These are phyloP conservation scores for Podabrus alpinus DNA, from an alignment of 2,888 invertebrate species.

Conservation along the genomic window DNA sequence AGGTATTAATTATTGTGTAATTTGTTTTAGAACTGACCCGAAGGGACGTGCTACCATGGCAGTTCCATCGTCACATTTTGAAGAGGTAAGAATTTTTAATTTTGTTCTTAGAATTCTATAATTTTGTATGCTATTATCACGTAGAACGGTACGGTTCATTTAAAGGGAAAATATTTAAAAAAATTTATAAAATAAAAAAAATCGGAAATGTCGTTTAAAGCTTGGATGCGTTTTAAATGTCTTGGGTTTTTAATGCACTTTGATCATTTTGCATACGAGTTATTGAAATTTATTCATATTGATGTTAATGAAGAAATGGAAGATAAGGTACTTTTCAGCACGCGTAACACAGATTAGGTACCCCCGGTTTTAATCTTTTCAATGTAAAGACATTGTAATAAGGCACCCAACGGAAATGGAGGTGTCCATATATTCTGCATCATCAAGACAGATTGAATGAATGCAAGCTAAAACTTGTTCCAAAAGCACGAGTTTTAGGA, in stretches of 20 bases:
- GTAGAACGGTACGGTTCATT: neutral
- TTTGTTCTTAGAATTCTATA: conserved; percentile 3
- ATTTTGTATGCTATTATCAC: neutral
- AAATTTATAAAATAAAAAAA: no score
- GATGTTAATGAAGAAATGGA: neutral
- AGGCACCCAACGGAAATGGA: conserved; percentile 30
- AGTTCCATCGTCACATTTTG: conserved; percentile 34
- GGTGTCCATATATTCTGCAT: conserved; percentile 37
- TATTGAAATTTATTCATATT: neutral
- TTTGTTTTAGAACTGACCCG: conserved; percentile 39
- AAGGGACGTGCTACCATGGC: conserved; percentile 37
- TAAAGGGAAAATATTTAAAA: no score
- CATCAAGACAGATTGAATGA: conserved; percentile 25
- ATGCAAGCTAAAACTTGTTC: conserved; percentile 31
- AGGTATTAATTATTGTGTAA: conserved; percentile 34
- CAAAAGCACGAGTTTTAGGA: conserved; percentile 20
- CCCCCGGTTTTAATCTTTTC: neutral
- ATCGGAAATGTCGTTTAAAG: neutral
- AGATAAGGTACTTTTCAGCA: neutral
- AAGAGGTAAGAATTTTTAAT: conserved; percentile 37
- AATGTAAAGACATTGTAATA: neutral
- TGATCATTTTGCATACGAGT: neutral
- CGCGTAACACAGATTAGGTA: neutral
- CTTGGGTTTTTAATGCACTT: no score
- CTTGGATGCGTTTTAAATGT: neutral